Evolutionary conservation across 2,113 vertebrate genomes (phyloP), one percentile per base, ranked within the genome.

Genomic region (Coreoperca whiteheadi): DNA sequence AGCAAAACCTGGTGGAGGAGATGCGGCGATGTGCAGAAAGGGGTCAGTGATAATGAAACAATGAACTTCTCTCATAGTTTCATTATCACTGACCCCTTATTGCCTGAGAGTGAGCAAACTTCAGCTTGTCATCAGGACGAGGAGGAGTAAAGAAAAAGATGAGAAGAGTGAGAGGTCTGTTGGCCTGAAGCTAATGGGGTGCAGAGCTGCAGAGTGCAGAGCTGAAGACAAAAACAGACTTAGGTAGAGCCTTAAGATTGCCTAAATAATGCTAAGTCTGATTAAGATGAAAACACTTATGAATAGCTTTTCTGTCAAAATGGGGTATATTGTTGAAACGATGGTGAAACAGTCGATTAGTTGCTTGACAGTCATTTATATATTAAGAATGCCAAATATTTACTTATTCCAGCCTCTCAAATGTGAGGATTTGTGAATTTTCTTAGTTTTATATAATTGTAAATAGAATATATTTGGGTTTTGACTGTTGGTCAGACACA

Each of bases 251-350:
- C 71, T 59, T 56, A 39, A 56, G 23, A 37, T 51, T 74, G 48
- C 48, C 39, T 63, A 48, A 69, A 74, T 43, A 72, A 72, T 10
- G n/a, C 30, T 23, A 46, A 74, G 59, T 73, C 61, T 9, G 20
- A 71, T 77, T 86, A 72, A 56, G 30, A 77, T 54, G 23, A 68
- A 70, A 81, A 60, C 57, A 70, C 57, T 73, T 65, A 56, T 53
- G 64, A 81, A 85, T 85, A 34, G 81, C 57, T 79, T 87, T 73
- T 75, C 59, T 68, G 41, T 56, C 64, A 71, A 41, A 71, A 43
- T 66, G 18, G 9, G 48, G 37, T 53, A 32, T 34, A 77, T 4
- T 15, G 7, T 7, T 61, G 46, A 56, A 77, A 65, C 1, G 10
- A 64, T 63, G 48, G 8, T 18, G 63, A 41, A 50, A 69, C 39